A percentile compares a stretch with the other conserved stretches of the same genome.
These are phyloP conservation scores for Schrankia costaestrigalis DNA, from an alignment of 2,888 invertebrate species.

Conservation along the genomic window DNA sequence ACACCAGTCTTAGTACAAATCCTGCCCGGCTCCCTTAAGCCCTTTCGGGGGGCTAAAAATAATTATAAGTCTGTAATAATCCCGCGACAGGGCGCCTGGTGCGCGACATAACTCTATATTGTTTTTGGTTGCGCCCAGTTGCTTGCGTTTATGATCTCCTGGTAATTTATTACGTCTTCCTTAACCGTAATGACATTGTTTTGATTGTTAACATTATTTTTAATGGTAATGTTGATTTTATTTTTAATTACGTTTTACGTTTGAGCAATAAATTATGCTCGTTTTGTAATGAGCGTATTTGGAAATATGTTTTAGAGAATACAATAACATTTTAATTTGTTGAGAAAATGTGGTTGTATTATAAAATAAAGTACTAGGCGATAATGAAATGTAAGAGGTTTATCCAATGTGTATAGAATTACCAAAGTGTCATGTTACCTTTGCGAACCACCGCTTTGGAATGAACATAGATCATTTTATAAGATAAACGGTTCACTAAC, in stretches of 20 bases:
- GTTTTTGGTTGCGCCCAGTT: slow-evolving; percentile 40
- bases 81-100: slow-evolving; percentile 39
- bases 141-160: slow-evolving; percentile 36
- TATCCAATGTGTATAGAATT: slow-evolving; percentile 24
- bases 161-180: slow-evolving; percentile 31
- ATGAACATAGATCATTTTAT: slow-evolving; percentile 29
- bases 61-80: slow-evolving; percentile 53
- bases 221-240: slow-evolving; percentile 13
- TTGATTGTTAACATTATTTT: slow-evolving; percentile 23
- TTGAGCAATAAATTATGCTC: neutral
- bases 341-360: too few relatives aligned
- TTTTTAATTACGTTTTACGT: slow-evolving; percentile 6
- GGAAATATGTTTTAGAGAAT: too few relatives aligned
- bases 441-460: slow-evolving; percentile 31
- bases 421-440: slow-evolving; percentile 29
- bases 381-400: slow-evolving; percentile 9
- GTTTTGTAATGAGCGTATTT: too few relatives aligned
- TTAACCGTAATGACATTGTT: slow-evolving; percentile 25
- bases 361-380: slow-evolving; percentile 5
- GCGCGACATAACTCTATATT: slow-evolving; percentile 45
- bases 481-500: slow-evolving; percentile 23
- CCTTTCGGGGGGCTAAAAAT: slow-evolving; percentile 63
- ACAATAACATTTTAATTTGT: too few relatives aligned
- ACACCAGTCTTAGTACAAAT: slow-evolving; percentile 67
- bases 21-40: slow-evolving; percentile 71